Percentiles rank a stretch among this genome's conserved stretches.
These are phyloP conservation scores for Dascyllus trimaculatus DNA, from an alignment of 2,113 vertebrate species.

Conservation along the genomic window DNA sequence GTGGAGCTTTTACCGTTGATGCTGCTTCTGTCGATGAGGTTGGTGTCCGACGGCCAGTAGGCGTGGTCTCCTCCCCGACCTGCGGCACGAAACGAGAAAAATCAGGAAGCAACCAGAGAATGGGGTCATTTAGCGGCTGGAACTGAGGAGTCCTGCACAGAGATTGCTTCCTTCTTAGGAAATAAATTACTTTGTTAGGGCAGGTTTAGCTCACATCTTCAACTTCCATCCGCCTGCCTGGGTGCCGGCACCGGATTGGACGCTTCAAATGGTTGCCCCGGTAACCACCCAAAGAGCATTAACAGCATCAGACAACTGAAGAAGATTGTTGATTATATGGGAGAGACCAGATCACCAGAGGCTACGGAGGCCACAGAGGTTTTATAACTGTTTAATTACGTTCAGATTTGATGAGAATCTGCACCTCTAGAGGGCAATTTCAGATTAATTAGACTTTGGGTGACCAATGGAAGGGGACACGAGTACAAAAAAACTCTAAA, in stretches of 20 bases:
- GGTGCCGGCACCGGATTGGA: conserved; percentile 1
- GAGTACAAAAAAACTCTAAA: too few relatives aligned
- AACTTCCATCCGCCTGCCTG: not conserved
- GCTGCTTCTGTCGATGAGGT: conserved; percentile 93
- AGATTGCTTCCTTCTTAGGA: conserved; percentile 35
- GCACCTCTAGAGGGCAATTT: too few relatives aligned
- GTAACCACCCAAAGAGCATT: too few relatives aligned
- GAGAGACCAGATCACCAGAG: not conserved
- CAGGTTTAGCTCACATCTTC: conserved; percentile 5
- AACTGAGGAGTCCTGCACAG: not conserved
- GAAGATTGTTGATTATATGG: not conserved
- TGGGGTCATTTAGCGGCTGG: not conserved
- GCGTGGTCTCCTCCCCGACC: conserved; percentile 93
- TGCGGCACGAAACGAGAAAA: conserved; percentile 57
- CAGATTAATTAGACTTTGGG: too few relatives aligned
- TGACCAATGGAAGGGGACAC: too few relatives aligned
- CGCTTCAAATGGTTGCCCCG: not conserved
- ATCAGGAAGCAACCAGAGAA: conserved; percentile 13
- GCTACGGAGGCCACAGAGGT: too few relatives aligned
- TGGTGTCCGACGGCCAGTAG: conserved; percentile 93
- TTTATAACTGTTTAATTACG: too few relatives aligned
- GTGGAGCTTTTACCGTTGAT: conserved; percentile 88
- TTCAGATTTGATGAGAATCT: too few relatives aligned
- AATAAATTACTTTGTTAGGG: conserved; percentile 28
- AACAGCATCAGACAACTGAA: not conserved